Evolutionary conservation across 2,888 invertebrate species (phyloP), one percentile per base, ranked within the genome.

Genomic region (Netelia inedita): DNA sequence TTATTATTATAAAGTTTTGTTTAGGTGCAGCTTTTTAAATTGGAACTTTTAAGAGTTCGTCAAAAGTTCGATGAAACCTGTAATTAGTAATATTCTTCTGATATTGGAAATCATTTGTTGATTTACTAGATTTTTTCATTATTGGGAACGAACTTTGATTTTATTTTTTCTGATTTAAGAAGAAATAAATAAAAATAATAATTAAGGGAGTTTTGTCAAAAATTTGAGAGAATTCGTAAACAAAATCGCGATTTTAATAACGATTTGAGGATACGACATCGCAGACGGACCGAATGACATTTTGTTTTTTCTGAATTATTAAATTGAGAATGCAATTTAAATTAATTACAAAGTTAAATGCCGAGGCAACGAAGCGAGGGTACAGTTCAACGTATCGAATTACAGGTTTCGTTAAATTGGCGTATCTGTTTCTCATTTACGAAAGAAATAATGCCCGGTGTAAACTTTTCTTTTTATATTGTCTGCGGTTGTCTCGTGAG

Each of bases 331-430:
- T 55, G 19, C 19, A 55, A 55, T 55, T 55, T 63, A 63, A 63
- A 63, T 35, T 28, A 35, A 28, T 35, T 5, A 14, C 16, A n/a
- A 14, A 63, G n/a, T 21, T 6, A 23, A n/a, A 10, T 21, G 23
- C 1, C 16, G 16, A 74, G 10, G 14, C 35, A 10, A 21, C 46
- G 16, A 61, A 55, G 46, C 46, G 46, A 19, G 63, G 68, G 28
- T 61, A 61, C 43, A n/a, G 71, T 65, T 61, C 14, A 61, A 78
- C 50, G 63, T 50, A 43, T 61, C 50, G 61, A 59, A n/a, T 65
- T 11, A 63, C 35, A 23, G 50, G 41, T n/a, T 65, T 71, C 16
- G 14, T 65, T 57, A 65, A 79, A 79, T 79, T 72, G 55, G 11
- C 53, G 41, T 65, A n/a, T 63, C 63, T 19, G 41, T 53, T 55